Base-by-base conservation (phyloP, 2,113 vertebrate genomes). In the Phycodurus eques region DNA sequence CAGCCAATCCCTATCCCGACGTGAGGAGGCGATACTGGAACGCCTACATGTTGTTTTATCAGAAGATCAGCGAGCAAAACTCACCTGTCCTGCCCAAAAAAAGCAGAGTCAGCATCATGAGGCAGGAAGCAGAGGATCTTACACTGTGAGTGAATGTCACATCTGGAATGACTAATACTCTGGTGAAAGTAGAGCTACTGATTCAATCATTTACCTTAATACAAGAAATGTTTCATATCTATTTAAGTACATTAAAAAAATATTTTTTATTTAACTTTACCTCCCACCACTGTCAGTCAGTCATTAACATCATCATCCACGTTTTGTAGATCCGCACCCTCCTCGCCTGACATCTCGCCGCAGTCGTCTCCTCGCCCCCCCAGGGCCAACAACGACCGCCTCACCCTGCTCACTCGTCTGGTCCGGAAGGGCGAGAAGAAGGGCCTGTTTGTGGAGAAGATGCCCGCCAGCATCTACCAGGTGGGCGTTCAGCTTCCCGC, bases 31-130 rank as follows among this genome's bases (percentile, higher is more conserved):
- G 97, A 42, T 99, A 99, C 91, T 99, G 98, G 98, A 99, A 99
- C 0, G 98, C 98, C 74, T 99, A 99, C 83, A 99, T 99, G 97
- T 90, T 99, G 65, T 99, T 99, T 83, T 99, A 99, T 88, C 98
- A 99, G 88, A 94, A 96, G 57, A 96, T 96, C 49, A 96, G 96
- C 0, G 98, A 99, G 77, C 96, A 98, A 81, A 98, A 96, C 89
- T 99, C 97, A 0, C 98, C 98, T 0, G 97, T 98, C 19, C 75
- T 98, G 27, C 98, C 98, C 86, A 99, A 99, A 91, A 99, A 99
- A 82, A 99, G 98, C 80, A 74, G 97, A 62, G 98, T 99, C 77
- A 99, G 97, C 8, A 96, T 99, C 31, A 96, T 99, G 83, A 92
- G 98, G 20, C 98, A 99, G 64, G 98, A 99, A 64, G 98, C 98